Conservation (phyloP, 2,888 invertebrate species). For the Carabus problematicus region DNA sequence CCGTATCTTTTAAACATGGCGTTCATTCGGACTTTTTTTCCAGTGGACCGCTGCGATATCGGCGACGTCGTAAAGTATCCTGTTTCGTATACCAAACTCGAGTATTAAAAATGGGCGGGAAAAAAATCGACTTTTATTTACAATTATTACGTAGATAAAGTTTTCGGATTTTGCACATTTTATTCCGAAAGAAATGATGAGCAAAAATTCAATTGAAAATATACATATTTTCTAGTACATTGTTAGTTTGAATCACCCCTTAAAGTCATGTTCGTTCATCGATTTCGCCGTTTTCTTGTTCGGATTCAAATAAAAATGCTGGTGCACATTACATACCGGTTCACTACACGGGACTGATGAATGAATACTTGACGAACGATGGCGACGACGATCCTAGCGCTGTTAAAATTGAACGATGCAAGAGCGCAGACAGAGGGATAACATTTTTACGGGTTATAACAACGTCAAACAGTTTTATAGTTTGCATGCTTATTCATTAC, state of each 20-base stretch:
- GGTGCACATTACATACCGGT: no score
- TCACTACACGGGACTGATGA: no score
- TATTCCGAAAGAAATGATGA: not conserved
- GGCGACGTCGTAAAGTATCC: constrained; percentile 22
- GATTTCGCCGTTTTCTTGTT: no score
- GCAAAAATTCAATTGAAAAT: not conserved
- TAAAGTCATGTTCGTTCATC: no score
- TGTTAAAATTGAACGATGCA: not conserved
- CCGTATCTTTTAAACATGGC: constrained; percentile 17
- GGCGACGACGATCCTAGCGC: no score
- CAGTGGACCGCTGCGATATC: not conserved
- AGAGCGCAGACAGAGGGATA: not conserved
- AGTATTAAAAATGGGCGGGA: not conserved
- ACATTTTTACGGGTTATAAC: constrained; percentile 16
- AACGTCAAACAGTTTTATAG: constrained; percentile 18
- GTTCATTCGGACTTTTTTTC: not conserved
- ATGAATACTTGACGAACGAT: no score
- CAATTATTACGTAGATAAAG: not conserved
- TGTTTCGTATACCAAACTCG: constrained; percentile 25
- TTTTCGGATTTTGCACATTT: not conserved
- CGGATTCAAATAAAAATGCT: no score
- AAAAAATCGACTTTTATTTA: constrained; percentile 34
- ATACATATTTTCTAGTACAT: not conserved
- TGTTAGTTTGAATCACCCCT: no score
- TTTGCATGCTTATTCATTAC: constrained; percentile 14